phyloP scores from a whole-genome alignment of 2,888 invertebrate genomes.

The Sphinx pinastri region DNA sequence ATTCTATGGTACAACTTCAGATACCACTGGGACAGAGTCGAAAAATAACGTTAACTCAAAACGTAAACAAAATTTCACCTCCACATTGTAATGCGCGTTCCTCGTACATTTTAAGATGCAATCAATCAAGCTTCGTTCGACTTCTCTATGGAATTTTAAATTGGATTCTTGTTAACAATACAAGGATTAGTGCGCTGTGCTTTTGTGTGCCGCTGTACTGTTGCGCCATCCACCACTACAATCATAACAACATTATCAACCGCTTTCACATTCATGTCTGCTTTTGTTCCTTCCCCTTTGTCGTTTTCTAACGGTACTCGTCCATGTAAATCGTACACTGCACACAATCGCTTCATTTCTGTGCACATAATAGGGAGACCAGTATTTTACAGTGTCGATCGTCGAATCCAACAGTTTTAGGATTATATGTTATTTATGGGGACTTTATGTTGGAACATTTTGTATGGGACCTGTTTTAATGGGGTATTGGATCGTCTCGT shows the following conservation, averaged over 20 bases:
- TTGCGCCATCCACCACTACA: constrained; percentile 34
- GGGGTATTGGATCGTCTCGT: constrained; percentile 44
- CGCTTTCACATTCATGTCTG: constrained; percentile 34
- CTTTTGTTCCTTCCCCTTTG: constrained; percentile 25
- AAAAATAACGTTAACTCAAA: constrained; percentile 14
- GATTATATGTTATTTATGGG: constrained; percentile 74
- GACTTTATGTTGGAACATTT: constrained; percentile 58
- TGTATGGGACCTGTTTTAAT: constrained; percentile 48
- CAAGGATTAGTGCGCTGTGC: constrained; percentile 71
- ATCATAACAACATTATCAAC: constrained; percentile 35
- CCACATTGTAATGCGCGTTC: constrained; percentile 39
- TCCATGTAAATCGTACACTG: constrained; percentile 44
- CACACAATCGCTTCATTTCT: constrained; percentile 28
- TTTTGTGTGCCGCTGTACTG: constrained; percentile 63
- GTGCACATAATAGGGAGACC: constrained; percentile 42
- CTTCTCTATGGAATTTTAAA: constrained; percentile 76
- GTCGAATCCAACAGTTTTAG: constrained; percentile 61
- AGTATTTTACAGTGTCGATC: constrained; percentile 65
- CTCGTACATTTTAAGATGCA: constrained; percentile 51
- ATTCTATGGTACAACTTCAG: not conserved
- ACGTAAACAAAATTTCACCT: constrained; percentile 27
- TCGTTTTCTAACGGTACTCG: constrained; percentile 6
- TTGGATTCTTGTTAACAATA: constrained; percentile 81
- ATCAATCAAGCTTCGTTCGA: constrained; percentile 81
- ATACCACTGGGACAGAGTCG: not conserved